These are phyloP conservation scores for Campoplex nolae DNA, from an alignment of 2,888 invertebrate genomes.

Conservation along the genomic window DNA sequence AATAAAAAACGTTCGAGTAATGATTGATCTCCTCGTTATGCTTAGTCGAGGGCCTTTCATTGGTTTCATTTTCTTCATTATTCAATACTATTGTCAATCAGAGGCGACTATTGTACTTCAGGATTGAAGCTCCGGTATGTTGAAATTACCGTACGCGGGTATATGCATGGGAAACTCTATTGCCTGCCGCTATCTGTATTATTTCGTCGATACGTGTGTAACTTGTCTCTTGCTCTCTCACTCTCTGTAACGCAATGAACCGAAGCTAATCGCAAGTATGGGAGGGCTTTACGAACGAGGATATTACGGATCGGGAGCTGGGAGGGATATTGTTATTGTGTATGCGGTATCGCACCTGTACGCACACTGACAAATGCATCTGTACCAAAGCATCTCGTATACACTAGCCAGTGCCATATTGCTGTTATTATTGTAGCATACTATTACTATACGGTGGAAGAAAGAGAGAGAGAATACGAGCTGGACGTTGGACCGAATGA, in stretches of 20 bases:
- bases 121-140: slow-evolving; percentile 13
- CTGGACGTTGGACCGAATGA: neutral
- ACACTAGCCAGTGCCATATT: neutral
- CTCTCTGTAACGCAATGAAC: slow-evolving; percentile 44
- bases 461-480: neutral
- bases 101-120: neutral
- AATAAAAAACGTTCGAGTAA: neutral
- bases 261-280: slow-evolving; percentile 46
- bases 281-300: slow-evolving; percentile 26
- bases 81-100: slow-evolving; percentile 5
- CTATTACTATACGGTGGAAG: neutral
- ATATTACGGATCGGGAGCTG: slow-evolving; percentile 11
- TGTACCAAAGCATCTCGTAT: neutral
- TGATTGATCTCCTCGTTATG: neutral
- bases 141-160: neutral
- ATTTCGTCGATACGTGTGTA: neutral
- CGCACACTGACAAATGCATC: slow-evolving; percentile 32
- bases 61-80: slow-evolving; percentile 11
- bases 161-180: slow-evolving; percentile 10
- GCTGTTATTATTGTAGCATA: slow-evolving; percentile 31
- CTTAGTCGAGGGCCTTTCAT: neutral
- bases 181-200: slow-evolving; percentile 10
- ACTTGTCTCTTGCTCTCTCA: neutral
- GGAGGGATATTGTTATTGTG: slow-evolving; percentile 26
- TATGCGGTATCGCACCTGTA: slow-evolving; percentile 43